A percentile compares a stretch with the other conserved stretches of the same genome.
Conservation (phyloP, 2,888 invertebrate genomes). For the Ennomos quercinarius region DNA sequence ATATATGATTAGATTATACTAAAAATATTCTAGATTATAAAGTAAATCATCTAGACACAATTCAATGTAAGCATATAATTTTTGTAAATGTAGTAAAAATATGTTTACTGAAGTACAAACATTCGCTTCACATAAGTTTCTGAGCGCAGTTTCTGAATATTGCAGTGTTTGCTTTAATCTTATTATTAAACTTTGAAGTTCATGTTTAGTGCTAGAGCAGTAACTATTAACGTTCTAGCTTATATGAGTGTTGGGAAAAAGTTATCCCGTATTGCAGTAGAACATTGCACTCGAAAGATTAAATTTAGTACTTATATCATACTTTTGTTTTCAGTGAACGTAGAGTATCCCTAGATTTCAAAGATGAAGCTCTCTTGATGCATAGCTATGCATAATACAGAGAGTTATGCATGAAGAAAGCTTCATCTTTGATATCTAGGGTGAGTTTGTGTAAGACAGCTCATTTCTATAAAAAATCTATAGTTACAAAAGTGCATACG, state of each 20-base stretch:
- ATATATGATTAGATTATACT: too few species aligned
- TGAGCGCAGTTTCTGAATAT: slow-evolving; percentile 2
- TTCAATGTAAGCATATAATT: not conserved
- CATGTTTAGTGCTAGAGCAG: slow-evolving; percentile 18
- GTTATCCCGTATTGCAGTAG: slow-evolving; percentile 20
- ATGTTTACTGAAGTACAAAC: not conserved
- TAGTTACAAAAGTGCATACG: too few species aligned
- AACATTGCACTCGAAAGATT: slow-evolving; percentile 8
- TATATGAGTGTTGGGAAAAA: slow-evolving; percentile 11
- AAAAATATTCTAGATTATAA: too few species aligned
- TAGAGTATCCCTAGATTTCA: too few species aligned
- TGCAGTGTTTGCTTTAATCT: slow-evolving; percentile 23
- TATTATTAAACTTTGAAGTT: slow-evolving; percentile 32
- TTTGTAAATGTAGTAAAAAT: not conserved
- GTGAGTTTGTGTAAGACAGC: too few species aligned
- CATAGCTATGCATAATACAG: too few species aligned
- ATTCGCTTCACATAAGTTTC: not conserved
- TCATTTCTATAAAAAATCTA: too few species aligned
- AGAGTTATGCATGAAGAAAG: too few species aligned
- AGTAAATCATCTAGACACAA: too few species aligned
- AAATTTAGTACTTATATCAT: not conserved
- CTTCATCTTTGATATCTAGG: too few species aligned
- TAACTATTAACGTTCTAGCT: slow-evolving; percentile 27
- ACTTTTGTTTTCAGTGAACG: too few species aligned
- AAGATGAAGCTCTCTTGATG: too few species aligned